These are phyloP conservation scores for Spisula subtruncata DNA, from an alignment of 2,888 invertebrate species.

Conservation along the genomic window DNA sequence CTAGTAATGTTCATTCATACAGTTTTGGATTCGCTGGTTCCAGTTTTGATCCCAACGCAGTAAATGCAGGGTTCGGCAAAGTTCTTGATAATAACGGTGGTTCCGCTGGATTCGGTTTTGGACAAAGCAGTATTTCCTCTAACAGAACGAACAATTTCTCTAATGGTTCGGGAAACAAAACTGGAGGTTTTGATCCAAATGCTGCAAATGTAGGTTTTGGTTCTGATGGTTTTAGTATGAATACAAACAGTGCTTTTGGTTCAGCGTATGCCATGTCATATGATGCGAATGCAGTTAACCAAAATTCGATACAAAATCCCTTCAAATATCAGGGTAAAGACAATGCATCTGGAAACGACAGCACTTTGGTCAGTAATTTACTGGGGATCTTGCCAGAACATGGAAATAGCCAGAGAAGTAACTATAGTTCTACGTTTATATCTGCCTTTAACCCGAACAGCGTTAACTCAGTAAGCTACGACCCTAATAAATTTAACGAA, in stretches of 20 bases:
- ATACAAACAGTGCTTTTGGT: not conserved
- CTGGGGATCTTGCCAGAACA: conserved; percentile 37
- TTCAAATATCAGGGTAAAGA: not conserved
- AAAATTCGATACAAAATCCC: conserved; percentile 45
- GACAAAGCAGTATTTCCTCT: not conserved
- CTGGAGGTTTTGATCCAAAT: conserved; percentile 69
- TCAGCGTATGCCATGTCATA: conserved; percentile 21
- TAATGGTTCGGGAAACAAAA: conserved; percentile 3
- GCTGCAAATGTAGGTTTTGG: conserved; percentile 59
- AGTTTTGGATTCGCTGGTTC: not conserved
- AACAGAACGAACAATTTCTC: not conserved
- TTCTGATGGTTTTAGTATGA: conserved; percentile 35
- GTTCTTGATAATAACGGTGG: not conserved
- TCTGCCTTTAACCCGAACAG: conserved; percentile 67
- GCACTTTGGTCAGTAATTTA: conserved; percentile 36
- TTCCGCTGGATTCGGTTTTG: not conserved
- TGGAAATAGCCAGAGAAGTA: not conserved
- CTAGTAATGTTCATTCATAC: not conserved
- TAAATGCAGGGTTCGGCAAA: conserved; percentile 39
- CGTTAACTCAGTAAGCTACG: conserved; percentile 70
- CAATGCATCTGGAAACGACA: not conserved
- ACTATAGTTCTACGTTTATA: conserved; percentile 50
- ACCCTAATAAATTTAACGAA: conserved; percentile 63
- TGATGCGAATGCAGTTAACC: conserved; percentile 54
- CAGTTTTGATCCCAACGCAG: conserved; percentile 50